Conservation (phyloP, 2,113 vertebrate genomes). For the Neomonachus schauinslandi region DNA sequence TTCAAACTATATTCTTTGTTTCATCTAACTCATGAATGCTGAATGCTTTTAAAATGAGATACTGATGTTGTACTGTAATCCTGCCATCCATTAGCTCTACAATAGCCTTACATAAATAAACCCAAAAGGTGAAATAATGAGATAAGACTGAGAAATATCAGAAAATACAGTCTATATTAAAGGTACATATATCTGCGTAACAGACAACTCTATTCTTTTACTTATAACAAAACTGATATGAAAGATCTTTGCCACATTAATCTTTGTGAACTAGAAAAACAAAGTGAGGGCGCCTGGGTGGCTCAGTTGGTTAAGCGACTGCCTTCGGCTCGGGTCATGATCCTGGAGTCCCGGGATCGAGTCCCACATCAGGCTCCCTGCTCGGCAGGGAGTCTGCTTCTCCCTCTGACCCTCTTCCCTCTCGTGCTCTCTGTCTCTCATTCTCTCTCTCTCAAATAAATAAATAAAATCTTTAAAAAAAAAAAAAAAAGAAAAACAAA, state of each 20-base stretch:
- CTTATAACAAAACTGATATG: conserved; percentile 66
- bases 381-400: too few species aligned
- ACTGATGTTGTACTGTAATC: conserved; percentile 59
- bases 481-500: conserved; percentile 64
- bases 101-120: conserved; percentile 78
- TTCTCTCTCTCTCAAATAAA: too few species aligned
- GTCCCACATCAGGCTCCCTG: too few species aligned
- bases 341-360: too few species aligned
- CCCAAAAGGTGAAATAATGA: conserved; percentile 63
- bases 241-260: conserved; percentile 66
- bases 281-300: too few species aligned
- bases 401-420: too few species aligned
- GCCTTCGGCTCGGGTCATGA: too few species aligned
- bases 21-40: neutral
- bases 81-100: conserved; percentile 70
- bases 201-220: conserved; percentile 65
- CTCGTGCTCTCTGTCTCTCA: too few species aligned
- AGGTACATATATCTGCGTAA: conserved; percentile 68
- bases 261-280: conserved; percentile 62
- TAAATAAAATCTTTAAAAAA: too few species aligned
- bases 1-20: conserved; percentile 49
- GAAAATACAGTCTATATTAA: conserved; percentile 77
- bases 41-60: conserved; percentile 72
- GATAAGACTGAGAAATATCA: conserved; percentile 73
- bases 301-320: too few species aligned